Percentiles rank a stretch among this genome's conserved stretches.
phyloP scores from a whole-genome alignment of 2,797 vertebrate species.

The Halcyon badia region DNA sequence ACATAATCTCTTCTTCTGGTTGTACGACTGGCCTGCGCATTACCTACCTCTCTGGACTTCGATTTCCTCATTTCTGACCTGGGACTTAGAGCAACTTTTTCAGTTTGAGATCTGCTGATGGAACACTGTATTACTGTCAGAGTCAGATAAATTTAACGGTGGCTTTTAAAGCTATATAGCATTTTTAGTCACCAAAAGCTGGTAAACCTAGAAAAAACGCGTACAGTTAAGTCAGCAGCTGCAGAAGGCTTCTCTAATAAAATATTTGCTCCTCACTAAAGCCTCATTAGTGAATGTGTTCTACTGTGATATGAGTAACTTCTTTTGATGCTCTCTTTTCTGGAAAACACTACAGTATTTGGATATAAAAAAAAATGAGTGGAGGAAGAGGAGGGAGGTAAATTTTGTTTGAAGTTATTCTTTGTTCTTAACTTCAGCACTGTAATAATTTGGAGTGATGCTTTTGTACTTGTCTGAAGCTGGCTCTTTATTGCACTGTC shows the following conservation, averaged over 20 bases:
- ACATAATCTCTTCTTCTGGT: neutral
- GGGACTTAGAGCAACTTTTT: neutral
- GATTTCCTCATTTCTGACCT: neutral
- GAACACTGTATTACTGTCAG: neutral
- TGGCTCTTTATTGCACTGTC: accelerated
- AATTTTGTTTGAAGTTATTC: neutral
- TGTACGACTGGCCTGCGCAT: neutral
- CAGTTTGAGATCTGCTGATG: neutral
- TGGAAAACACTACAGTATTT: neutral
- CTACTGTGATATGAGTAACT: neutral
- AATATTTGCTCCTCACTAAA: neutral
- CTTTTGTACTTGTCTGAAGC: neutral
- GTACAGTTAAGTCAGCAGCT: neutral
- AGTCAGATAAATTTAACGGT: neutral
- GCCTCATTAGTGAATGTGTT: neutral
- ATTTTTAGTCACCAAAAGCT: neutral
- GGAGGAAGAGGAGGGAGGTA: accelerated
- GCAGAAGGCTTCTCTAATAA: neutral
- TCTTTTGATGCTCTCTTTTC: neutral
- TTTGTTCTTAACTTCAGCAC: neutral
- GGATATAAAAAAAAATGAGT: neutral
- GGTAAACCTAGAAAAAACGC: neutral
- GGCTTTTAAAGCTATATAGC: neutral
- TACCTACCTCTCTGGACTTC: neutral
- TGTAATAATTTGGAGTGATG: neutral